Evolutionary conservation across 2,888 invertebrate species (phyloP).

Genomic region (Acanthopleura granulata): DNA sequence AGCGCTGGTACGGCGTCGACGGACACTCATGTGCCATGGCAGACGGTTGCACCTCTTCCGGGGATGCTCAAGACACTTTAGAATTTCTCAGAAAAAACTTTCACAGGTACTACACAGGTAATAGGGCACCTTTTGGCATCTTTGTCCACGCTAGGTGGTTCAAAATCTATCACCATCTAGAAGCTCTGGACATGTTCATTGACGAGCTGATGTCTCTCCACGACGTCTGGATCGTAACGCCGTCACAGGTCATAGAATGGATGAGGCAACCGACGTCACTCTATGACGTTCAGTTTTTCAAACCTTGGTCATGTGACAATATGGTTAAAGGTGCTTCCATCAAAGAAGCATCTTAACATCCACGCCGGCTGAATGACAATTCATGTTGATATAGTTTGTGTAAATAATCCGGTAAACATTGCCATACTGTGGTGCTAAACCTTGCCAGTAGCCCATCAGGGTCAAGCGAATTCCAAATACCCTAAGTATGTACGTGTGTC

Average conservation of each 20-base stretch:
- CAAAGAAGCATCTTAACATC: slow-evolving; percentile 5
- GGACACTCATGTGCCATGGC: slow-evolving; percentile 51
- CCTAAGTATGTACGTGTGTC: too few species aligned
- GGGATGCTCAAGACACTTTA: slow-evolving; percentile 31
- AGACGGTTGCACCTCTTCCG: slow-evolving; percentile 40
- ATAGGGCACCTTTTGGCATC: slow-evolving; percentile 82
- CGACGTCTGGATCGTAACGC: slow-evolving; percentile 48
- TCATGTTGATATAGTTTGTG: not conserved
- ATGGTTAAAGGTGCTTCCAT: slow-evolving; percentile 26
- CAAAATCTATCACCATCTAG: slow-evolving; percentile 75
- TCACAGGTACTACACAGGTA: slow-evolving; percentile 77
- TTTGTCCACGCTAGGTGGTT: slow-evolving; percentile 88
- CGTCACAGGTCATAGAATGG: slow-evolving; percentile 46
- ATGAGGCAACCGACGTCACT: slow-evolving; percentile 43
- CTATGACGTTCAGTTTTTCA: slow-evolving; percentile 32
- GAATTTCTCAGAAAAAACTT: slow-evolving; percentile 81
- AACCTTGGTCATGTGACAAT: slow-evolving; percentile 43
- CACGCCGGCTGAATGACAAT: not conserved
- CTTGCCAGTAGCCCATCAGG: too few species aligned
- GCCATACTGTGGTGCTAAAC: not conserved
- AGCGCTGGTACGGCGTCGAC: slow-evolving; percentile 47
- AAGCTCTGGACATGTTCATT: slow-evolving; percentile 45
- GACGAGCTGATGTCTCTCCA: slow-evolving; percentile 42
- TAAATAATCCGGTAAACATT: not conserved
- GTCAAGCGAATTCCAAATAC: too few species aligned